phyloP scores from a whole-genome alignment of 2,113 vertebrate genomes.

The Aphelocoma coerulescens region DNA sequence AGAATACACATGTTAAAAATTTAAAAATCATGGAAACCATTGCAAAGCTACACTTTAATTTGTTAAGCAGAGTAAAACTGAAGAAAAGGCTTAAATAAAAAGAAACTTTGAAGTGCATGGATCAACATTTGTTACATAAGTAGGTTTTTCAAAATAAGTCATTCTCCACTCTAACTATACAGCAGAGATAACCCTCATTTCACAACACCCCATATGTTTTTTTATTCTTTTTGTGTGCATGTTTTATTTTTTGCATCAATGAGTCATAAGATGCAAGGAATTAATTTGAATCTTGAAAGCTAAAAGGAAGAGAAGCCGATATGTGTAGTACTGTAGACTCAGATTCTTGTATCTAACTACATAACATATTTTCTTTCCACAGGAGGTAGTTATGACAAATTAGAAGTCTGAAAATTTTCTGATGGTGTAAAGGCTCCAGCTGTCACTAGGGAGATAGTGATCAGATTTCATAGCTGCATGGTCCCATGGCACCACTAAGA shows the following conservation, averaged over 20 bases:
- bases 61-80: background rate
- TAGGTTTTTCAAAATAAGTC: conserved; percentile 12
- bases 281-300: conserved; percentile 57
- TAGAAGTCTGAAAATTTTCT: conserved; percentile 99
- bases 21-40: background rate
- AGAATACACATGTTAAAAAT: background rate
- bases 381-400: conserved; percentile 99
- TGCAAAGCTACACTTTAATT: background rate
- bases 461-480: conserved; percentile 98
- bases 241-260: conserved; percentile 55
- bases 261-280: conserved; percentile 58
- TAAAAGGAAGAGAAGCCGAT: conserved; percentile 12
- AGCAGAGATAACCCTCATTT: background rate
- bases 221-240: background rate
- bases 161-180: background rate
- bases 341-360: conserved; percentile 81
- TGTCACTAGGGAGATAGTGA: conserved; percentile 98
- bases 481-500: conserved; percentile 94
- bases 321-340: conserved; percentile 69
- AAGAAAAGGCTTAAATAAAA: background rate
- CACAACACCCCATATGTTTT: conserved; percentile 8
- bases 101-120: background rate
- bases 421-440: conserved; percentile 99
- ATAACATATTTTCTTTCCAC: conserved; percentile 99
- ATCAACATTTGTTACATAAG: background rate